Percentiles rank a stretch among this genome's conserved stretches.
These are phyloP conservation scores for Ptiloglossa arizonensis DNA, from an alignment of 1,140 invertebrate genomes.

Conservation along the genomic window DNA sequence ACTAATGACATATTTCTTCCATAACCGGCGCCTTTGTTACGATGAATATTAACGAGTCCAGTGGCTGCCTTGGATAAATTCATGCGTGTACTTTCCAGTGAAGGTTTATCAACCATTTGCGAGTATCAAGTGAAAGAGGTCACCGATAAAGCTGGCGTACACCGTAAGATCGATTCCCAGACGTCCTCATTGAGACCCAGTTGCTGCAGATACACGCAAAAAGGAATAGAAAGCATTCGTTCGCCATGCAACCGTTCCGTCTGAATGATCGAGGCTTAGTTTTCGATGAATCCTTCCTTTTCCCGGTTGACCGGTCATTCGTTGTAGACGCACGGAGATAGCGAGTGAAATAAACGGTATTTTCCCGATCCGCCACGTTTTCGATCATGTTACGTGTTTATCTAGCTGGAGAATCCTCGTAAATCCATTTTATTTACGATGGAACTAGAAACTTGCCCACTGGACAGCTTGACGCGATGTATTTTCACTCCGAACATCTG, in stretches of 20 bases:
- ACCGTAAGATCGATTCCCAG: conserved; percentile 1
- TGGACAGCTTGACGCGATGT: too few species aligned
- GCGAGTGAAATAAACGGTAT: background rate
- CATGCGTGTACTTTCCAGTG: too few species aligned
- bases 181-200: background rate
- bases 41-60: too few species aligned
- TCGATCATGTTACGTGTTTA: background rate
- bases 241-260: background rate
- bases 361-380: background rate
- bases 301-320: background rate
- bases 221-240: background rate
- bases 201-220: background rate
- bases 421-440: too few species aligned
- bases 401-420: too few species aligned
- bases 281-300: background rate
- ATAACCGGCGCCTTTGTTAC: too few species aligned
- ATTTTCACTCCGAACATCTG: too few species aligned
- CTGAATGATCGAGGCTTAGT: background rate
- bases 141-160: background rate
- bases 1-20: too few species aligned
- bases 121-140: conserved; percentile 11
- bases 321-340: background rate
- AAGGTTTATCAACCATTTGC: background rate
- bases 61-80: too few species aligned
- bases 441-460: too few species aligned